Conservation (phyloP, 2,888 invertebrate species). For the Calliopum simillimum region DNA sequence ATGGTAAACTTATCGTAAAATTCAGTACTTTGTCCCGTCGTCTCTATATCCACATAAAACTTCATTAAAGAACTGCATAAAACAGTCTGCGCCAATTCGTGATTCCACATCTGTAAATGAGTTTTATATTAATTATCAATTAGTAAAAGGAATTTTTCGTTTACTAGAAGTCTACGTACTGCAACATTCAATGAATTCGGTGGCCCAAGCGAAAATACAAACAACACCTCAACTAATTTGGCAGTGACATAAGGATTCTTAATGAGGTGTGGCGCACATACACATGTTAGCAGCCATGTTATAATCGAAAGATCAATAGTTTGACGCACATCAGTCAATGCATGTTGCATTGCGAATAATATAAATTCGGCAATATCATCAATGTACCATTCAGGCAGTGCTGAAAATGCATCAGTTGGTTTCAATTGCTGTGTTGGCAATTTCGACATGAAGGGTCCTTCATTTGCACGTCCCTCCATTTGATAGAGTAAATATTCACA, state of each 20-base stretch:
- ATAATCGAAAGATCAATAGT: conserved; percentile 86
- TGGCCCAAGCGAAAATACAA: conserved; percentile 80
- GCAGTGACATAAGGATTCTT: conserved; percentile 97
- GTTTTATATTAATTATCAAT: conserved; percentile 48
- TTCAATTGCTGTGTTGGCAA: conserved; percentile 73
- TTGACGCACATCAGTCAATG: conserved; percentile 76
- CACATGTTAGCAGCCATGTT: conserved; percentile 88
- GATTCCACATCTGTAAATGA: conserved; percentile 85
- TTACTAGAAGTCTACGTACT: conserved; percentile 51
- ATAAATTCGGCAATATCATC: conserved; percentile 98
- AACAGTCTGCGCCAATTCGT: conserved; percentile 83
- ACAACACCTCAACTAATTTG: conserved; percentile 92
- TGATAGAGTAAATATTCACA: conserved; percentile 81
- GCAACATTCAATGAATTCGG: conserved; percentile 67
- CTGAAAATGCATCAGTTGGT: conserved; percentile 82
- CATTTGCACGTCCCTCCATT: conserved; percentile 71
- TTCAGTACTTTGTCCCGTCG: conserved; percentile 97
- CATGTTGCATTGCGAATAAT: conserved; percentile 89
- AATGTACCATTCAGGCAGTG: conserved; percentile 96
- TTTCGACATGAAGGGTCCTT: conserved; percentile 67
- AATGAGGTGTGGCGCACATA: conserved; percentile 90
- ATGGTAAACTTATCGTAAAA: conserved; percentile 99
- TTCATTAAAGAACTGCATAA: conserved; percentile 94
- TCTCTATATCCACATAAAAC: conserved; percentile 98
- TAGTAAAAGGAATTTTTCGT: neutral